phyloP scores from a whole-genome alignment of 2,113 vertebrate genomes.

The Clupea harengus region DNA sequence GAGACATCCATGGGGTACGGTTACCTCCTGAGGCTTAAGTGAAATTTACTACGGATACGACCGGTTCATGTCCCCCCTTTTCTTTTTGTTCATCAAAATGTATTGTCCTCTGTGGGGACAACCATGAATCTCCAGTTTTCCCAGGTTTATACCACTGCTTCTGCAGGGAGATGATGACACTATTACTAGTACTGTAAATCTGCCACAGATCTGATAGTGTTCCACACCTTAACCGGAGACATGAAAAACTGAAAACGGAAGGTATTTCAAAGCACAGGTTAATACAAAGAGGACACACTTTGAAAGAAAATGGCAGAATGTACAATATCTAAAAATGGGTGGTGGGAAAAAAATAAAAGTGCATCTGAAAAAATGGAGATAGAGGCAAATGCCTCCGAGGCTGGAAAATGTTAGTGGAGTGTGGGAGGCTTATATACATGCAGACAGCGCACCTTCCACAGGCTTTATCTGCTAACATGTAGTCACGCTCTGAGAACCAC shows the following conservation, averaged over 20 bases:
- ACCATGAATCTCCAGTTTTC: too few relatives aligned
- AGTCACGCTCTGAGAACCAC: neutral
- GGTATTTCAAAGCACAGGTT: neutral
- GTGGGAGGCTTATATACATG: neutral
- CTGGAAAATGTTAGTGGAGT: neutral
- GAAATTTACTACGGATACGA: neutral
- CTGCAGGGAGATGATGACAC: neutral
- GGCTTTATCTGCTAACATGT: neutral
- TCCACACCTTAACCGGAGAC: neutral
- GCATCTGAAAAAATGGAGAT: neutral
- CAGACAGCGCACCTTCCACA: neutral
- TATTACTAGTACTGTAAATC: neutral
- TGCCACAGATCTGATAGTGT: neutral
- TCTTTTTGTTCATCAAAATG: neutral
- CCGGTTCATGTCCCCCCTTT: neutral
- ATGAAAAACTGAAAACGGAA: neutral
- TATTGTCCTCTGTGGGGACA: too few relatives aligned
- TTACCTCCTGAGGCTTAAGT: neutral
- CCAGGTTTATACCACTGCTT: too few relatives aligned
- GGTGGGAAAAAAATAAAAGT: neutral
- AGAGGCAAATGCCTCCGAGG: neutral
- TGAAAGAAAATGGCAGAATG: neutral
- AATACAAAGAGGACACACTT: neutral
- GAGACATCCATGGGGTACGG: neutral
- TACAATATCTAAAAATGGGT: neutral